Evolutionary conservation across 2,797 vertebrate genomes (phyloP).

Genomic region (Otolemur crassicaudatus): DNA sequence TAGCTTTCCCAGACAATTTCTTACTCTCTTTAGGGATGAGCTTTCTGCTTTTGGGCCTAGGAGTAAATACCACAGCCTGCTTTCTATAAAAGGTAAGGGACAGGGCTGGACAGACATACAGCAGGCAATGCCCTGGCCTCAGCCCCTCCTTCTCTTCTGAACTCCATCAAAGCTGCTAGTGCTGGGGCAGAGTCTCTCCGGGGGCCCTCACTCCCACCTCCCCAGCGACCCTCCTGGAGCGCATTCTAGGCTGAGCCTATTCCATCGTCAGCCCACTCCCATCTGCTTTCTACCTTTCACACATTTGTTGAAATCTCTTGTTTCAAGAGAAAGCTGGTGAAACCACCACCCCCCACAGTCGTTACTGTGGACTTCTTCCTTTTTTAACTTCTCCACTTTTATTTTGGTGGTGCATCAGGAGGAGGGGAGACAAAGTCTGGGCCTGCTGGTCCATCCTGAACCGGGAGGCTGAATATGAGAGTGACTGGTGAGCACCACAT

Average conservation of each 20-base stretch:
- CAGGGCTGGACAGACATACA: neutral
- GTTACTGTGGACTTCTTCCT: conserved; percentile 9
- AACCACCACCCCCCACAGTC: conserved; percentile 8
- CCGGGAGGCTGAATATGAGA: neutral
- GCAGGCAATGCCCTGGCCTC: neutral
- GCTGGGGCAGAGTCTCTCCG: neutral
- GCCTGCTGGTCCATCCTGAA: neutral
- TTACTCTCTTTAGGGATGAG: neutral
- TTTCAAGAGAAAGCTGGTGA: conserved; percentile 55
- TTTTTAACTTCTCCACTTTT: conserved; percentile 19
- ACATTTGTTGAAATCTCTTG: conserved; percentile 67
- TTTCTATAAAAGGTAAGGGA: neutral
- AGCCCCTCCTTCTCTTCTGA: neutral
- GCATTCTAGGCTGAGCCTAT: conserved; percentile 16
- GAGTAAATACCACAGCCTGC: neutral
- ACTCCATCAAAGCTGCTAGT: neutral
- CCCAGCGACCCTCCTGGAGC: neutral
- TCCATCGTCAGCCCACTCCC: conserved; percentile 47
- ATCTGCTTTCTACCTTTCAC: conserved; percentile 65
- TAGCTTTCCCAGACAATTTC: neutral
- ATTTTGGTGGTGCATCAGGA: conserved; percentile 1
- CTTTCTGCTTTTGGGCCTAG: neutral
- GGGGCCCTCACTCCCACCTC: neutral
- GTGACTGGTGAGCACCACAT: neutral
- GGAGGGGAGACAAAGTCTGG: neutral